Base-by-base conservation (phyloP, 1,140 invertebrate genomes). In the Hyphantria cunea region DNA sequence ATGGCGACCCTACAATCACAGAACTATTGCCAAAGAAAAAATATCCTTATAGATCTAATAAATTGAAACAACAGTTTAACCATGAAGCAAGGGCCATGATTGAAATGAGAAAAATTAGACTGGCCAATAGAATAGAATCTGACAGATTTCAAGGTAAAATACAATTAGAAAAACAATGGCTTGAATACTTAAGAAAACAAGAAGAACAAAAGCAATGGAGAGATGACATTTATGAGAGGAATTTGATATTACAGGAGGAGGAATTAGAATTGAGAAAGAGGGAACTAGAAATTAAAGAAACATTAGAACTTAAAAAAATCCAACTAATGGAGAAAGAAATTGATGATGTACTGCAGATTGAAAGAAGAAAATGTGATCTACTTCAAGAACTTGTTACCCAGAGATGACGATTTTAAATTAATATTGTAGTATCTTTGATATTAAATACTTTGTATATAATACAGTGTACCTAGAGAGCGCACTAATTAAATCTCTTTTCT, bases 141-240 rank as follows among this genome's bases (percentile, higher is more conserved):
- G 75, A 82, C 41, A 66, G 66, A 61, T 61, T 55, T 12, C 73
- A 77, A 59, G 70, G 67, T 42, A 82, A 82, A 65, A 63, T 77
- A 45, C 64, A 71, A 49, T 64, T 79, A 47, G 74, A 82, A 47
- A 82, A 66, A 58, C 79, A 79, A 48, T 79, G 79, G 76, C 58
- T 82, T 34, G 71, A 79, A 66, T 77, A 77, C 63, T 56, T 82
- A 62, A 72, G 67, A 15, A 65, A 66, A 33, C 64, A 76, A 64
- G 76, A 82, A 64, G 61, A 69, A 32, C 59, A 72, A 9, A 76
- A 55, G 34, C 37, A 63, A 32, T 42, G 64, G 50, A 68, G 58
- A 56, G 76, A 77, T 60, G 62, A 78, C 11, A 56, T 78, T 52
- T 68, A 48, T 56, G 73, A 74, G 10, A 70, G 54, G 25, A 68